Percentiles rank a stretch among this genome's conserved stretches.
These are phyloP conservation scores for Cryptus armator DNA, from an alignment of 2,888 invertebrate species.

Conservation along the genomic window DNA sequence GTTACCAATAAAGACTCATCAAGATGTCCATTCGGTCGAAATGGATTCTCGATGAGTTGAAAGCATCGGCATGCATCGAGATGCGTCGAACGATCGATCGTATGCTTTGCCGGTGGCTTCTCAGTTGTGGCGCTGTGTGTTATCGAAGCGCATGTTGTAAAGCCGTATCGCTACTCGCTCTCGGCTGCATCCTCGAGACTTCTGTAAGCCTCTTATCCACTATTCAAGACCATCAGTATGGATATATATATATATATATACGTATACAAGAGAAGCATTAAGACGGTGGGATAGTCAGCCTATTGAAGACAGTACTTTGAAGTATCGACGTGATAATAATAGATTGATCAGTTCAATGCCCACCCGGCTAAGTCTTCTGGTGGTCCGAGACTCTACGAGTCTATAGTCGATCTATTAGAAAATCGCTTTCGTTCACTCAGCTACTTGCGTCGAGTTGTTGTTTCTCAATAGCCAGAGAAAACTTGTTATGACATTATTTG, in stretches of 20 bases:
- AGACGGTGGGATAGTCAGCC: background rate
- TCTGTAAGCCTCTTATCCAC: slow-evolving; percentile 32
- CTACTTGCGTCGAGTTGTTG: background rate
- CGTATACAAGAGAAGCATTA: background rate
- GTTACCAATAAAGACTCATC: background rate
- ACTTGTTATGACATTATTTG: background rate
- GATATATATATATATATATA: slow-evolving; percentile 1
- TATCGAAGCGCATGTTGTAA: slow-evolving; percentile 13
- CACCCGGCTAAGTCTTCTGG: background rate
- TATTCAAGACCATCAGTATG: background rate
- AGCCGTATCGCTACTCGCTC: slow-evolving; percentile 17
- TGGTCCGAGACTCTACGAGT: background rate
- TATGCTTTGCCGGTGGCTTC: slow-evolving; percentile 2
- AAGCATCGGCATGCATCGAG: slow-evolving; percentile 15
- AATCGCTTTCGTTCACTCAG: background rate
- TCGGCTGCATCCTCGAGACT: slow-evolving; percentile 31
- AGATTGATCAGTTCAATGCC: background rate
- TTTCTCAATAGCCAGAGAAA: background rate
- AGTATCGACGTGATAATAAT: slow-evolving; percentile 12
- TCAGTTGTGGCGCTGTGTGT: background rate
- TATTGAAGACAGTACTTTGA: slow-evolving; percentile 1
- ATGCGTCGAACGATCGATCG: slow-evolving; percentile 37
- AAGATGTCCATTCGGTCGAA: slow-evolving; percentile 7
- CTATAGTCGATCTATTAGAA: background rate
- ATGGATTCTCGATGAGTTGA: slow-evolving; percentile 19